Base-by-base conservation (phyloP, 2,888 invertebrate genomes). In the Alviniconcha strummeri region DNA sequence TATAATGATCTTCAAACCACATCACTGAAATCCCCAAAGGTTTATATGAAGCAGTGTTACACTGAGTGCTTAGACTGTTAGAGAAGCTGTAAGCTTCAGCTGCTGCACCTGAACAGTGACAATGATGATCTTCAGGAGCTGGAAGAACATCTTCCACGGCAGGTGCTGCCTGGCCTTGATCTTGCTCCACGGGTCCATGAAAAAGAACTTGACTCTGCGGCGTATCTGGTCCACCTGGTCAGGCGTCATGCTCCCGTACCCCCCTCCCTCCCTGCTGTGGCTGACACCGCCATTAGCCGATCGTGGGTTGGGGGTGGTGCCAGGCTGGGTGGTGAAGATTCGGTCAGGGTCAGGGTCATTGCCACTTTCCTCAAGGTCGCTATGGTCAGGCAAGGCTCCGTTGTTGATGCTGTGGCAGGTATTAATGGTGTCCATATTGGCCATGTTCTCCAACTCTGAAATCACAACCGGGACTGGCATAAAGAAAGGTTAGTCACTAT, bases 181-280 rank as follows among this genome's bases (percentile, higher is more conserved):
- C 93, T 99, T 99, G 93, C 99, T 98, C 87, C 98, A 96, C 0
- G 99, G 99, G 93, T 99, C 98, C 99, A 99, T 98, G 92, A 99
- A 99, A 94, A 97, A 98, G 94, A 99, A 99, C 93, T 97, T 96
- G 36, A 95, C 92, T 84, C 94, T 93, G 57, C 95, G 89, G 54
- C 94, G 90, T 86, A 95, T 91, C 69, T 88, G 88, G 77, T 93
- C 92, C 84, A 92, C 92, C 90, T 91, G 88, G 71, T 88, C 88
- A 9, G 91, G 92, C 6, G 92, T 56, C 4, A 64, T 77, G 77
- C 77, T 77, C n/a, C 82, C 82, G n/a, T 77, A 77, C 36, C n/a
- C 67, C 69, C n/a, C 69, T 15, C 54, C 54, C 19, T 15, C 15
- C 6, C 13, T 0, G 7, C 71, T 11, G n/a, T 11, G 17, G 17